Evolutionary conservation across 2,888 invertebrate genomes (phyloP).

Genomic region (Amaurobius ferox): DNA sequence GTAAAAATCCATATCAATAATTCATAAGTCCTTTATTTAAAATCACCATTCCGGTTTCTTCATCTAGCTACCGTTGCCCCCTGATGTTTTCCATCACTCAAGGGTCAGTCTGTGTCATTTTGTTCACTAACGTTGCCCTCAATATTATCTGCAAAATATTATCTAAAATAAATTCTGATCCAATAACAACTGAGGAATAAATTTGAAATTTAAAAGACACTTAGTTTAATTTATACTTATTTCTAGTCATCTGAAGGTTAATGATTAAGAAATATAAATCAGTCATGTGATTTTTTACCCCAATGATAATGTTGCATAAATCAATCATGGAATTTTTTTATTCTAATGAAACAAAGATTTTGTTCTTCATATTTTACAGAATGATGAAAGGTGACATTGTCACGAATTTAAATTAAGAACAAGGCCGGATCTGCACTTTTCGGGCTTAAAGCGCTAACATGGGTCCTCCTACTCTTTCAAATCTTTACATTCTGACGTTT

Average conservation of each 20-base stretch:
- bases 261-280: too few species aligned
- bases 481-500: too few species aligned
- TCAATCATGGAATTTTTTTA: not conserved
- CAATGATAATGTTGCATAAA: too few species aligned
- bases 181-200: not conserved
- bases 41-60: conserved; percentile 10
- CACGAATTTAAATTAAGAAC: too few species aligned
- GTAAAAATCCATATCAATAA: conserved; percentile 8
- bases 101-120: not conserved
- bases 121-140: not conserved
- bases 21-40: not conserved
- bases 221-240: too few species aligned
- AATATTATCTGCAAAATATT: not conserved
- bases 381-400: too few species aligned
- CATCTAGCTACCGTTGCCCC: conserved; percentile 4
- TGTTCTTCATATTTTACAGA: too few species aligned
- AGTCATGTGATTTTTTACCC: too few species aligned
- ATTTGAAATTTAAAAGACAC: not conserved
- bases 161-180: not conserved
- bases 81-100: conserved; percentile 11
- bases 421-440: too few species aligned
- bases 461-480: too few species aligned
- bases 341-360: not conserved
- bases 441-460: too few species aligned
- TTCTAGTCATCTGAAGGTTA: too few species aligned